A percentile compares a stretch with the other conserved stretches of the same genome.
Evolutionary conservation across 2,888 invertebrate genomes (phyloP).

Genomic region (Pyrgus malvae): DNA sequence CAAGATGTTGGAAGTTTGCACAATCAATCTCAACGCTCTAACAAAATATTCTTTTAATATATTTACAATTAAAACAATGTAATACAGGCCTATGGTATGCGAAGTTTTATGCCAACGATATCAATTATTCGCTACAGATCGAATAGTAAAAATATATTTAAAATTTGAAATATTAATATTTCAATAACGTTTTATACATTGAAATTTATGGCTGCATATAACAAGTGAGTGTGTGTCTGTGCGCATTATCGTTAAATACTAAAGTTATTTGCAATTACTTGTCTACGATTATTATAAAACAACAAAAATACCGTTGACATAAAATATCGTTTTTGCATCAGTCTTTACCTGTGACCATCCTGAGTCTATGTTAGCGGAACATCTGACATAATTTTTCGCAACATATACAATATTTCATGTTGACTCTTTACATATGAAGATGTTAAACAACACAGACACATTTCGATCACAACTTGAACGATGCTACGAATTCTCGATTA

Average conservation of each 20-base stretch:
- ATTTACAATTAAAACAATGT: constrained; percentile 42
- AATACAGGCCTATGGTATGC: constrained; percentile 12
- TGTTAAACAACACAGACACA: not conserved
- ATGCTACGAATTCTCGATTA: constrained; percentile 21
- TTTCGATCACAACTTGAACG: constrained; percentile 1
- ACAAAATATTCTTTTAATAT: constrained; percentile 43
- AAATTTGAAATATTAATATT: constrained; percentile 14
- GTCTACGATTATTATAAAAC: not conserved
- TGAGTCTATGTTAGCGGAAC: not conserved
- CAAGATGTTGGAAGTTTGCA: constrained; percentile 40
- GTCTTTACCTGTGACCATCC: constrained; percentile 14
- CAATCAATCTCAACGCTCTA: constrained; percentile 40
- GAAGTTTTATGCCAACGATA: constrained; percentile 8
- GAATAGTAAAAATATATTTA: constrained; percentile 13
- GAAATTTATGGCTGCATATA: not conserved
- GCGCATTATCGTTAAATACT: not conserved
- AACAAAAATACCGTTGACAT: constrained; percentile 3
- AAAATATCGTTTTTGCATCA: constrained; percentile 9
- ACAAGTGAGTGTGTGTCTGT: constrained; percentile 9
- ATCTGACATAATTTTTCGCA: not conserved
- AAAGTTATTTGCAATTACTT: not conserved
- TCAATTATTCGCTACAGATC: not conserved
- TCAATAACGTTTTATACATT: constrained; percentile 14
- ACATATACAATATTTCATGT: too few relatives aligned
- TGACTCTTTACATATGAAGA: not conserved